Conservation (phyloP, 2,797 vertebrate species). For the Danio kyathit region DNA sequence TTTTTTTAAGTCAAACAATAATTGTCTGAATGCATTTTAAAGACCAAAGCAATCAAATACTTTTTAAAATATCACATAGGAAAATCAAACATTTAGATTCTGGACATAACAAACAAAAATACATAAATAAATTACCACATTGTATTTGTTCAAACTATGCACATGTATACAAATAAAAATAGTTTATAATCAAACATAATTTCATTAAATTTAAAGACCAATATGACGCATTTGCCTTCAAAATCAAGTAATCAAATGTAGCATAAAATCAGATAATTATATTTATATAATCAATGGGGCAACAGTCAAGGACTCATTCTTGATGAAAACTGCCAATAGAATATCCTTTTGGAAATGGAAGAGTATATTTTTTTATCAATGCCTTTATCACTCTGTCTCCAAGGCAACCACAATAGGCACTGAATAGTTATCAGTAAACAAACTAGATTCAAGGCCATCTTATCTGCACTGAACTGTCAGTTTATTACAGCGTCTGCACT, state of each 20-base stretch:
- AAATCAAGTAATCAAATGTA: not conserved
- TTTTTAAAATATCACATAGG: too few relatives aligned
- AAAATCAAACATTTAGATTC: too few relatives aligned
- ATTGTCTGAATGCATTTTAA: not conserved
- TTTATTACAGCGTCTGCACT: not conserved
- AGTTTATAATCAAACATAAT: too few relatives aligned
- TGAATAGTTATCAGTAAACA: not conserved
- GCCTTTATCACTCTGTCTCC: not conserved
- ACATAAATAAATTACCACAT: too few relatives aligned
- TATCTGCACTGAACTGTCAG: not conserved
- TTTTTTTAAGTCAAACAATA: too few relatives aligned
- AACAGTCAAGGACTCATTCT: not conserved
- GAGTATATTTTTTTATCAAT: not conserved
- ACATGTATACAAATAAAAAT: too few relatives aligned
- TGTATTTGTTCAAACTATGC: too few relatives aligned
- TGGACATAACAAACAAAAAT: too few relatives aligned
- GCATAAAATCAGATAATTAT: not conserved
- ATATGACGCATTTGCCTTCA: not conserved
- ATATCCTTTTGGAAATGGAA: not conserved
- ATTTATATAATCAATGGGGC: not conserved
- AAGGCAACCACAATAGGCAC: not conserved
- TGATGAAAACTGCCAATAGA: not conserved
- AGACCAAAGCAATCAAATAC: too few relatives aligned
- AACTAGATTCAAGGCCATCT: not conserved
- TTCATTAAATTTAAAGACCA: not conserved